Evolutionary conservation across 53 echinoderm and acorn worm species (phyloP).

Genomic region (Patiria pectinifera): DNA sequence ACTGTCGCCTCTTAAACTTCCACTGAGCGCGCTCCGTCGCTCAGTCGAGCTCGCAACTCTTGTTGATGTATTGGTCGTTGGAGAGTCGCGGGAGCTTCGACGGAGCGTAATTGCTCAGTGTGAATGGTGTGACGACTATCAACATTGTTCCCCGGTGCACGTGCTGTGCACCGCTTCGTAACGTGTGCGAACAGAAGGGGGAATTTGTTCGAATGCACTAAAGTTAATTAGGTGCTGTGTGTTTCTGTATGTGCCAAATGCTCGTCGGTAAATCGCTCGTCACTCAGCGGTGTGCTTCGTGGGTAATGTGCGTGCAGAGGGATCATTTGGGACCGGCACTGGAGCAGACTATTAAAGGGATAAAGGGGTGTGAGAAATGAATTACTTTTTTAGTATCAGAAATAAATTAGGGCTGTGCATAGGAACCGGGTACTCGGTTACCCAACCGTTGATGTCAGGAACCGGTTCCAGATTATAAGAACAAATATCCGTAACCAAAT

Average conservation of each 20-base stretch:
- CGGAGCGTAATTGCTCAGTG: slow-evolving; percentile 36
- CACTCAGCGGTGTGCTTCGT: background rate
- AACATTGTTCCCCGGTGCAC: background rate
- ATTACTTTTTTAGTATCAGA: too few relatives aligned
- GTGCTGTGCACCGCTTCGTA: background rate
- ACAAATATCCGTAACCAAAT: too few relatives aligned
- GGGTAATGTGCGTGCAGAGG: background rate
- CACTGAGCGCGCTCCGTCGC: background rate
- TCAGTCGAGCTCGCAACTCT: background rate
- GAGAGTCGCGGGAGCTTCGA: too few relatives aligned
- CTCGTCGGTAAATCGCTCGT: slow-evolving; percentile 2
- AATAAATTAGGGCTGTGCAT: too few relatives aligned
- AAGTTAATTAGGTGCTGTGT: slow-evolving; percentile 14
- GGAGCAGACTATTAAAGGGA: background rate
- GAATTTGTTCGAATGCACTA: slow-evolving; percentile 9
- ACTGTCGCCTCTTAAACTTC: background rate
- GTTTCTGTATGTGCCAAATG: background rate
- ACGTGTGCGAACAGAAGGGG: background rate
- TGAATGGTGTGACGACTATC: slow-evolving; percentile 11
- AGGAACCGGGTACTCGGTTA: too few relatives aligned
- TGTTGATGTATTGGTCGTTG: background rate
- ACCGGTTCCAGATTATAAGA: too few relatives aligned
- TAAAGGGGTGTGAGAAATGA: background rate
- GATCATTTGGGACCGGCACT: background rate
- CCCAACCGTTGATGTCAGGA: too few relatives aligned